Evolutionary conservation across 2,113 vertebrate genomes (phyloP).

Genomic region (Rhea pennata): DNA sequence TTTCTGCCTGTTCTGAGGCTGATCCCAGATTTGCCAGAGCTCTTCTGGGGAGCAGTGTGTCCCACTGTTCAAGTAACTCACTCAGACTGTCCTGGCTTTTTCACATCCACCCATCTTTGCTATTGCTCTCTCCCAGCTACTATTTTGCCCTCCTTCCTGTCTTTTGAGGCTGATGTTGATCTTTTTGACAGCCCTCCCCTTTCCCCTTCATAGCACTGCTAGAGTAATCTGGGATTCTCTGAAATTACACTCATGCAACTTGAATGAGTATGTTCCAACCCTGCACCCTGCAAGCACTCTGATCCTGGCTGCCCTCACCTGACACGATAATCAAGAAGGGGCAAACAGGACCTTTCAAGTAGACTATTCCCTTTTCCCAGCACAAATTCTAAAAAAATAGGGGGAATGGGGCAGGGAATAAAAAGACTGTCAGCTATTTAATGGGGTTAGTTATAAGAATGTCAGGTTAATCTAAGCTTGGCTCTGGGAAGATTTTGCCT

Average conservation of each 20-base stretch:
- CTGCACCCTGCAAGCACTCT: background rate
- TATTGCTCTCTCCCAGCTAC: background rate
- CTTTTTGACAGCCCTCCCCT: background rate
- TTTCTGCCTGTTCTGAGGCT: background rate
- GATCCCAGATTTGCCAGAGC: background rate
- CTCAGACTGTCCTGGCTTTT: background rate
- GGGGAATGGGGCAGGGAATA: background rate
- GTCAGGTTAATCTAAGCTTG: background rate
- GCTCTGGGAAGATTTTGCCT: background rate
- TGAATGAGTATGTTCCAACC: background rate
- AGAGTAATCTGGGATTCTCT: background rate
- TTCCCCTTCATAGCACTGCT: background rate
- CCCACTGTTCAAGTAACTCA: background rate
- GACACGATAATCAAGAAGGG: background rate
- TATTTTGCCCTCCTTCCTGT: background rate
- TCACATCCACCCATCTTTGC: background rate
- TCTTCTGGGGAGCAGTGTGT: background rate
- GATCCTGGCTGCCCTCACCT: background rate
- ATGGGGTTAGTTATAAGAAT: background rate
- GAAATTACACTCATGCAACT: background rate
- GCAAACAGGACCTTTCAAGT: background rate
- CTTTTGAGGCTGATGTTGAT: background rate
- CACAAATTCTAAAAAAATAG: background rate
- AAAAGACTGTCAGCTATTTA: background rate
- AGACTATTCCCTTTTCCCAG: background rate